Evolutionary conservation across 64 coral and sea anemone genomes (phyloP).

Genomic region (Montipora foliosa): DNA sequence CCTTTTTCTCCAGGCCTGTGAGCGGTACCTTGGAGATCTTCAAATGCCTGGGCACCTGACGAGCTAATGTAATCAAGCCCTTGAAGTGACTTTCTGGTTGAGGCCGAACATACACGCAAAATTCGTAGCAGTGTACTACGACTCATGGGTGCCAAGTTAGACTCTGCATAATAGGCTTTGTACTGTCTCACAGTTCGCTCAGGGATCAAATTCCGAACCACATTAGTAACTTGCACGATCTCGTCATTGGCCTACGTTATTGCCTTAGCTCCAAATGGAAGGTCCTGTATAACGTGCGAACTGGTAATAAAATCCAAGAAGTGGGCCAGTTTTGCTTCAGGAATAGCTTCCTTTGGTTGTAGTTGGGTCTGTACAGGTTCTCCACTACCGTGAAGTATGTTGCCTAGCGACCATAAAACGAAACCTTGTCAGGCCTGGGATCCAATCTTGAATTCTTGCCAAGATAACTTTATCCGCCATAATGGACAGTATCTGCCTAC

Average conservation of each 20-base stretch:
- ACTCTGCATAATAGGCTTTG: slow-evolving; percentile 55
- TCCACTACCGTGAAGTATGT: slow-evolving; percentile 5
- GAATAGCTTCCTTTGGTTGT: not conserved
- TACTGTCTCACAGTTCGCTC: slow-evolving; percentile 70
- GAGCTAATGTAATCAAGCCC: slow-evolving; percentile 64
- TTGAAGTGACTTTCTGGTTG: slow-evolving; percentile 66
- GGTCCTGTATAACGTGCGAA: slow-evolving; percentile 20
- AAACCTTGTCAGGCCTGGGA: slow-evolving; percentile 23
- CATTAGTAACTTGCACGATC: slow-evolving; percentile 45
- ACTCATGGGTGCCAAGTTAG: slow-evolving; percentile 44
- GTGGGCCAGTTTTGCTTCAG: not conserved
- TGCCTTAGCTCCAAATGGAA: slow-evolving; percentile 24
- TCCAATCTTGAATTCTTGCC: slow-evolving; percentile 7
- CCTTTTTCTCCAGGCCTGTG: slow-evolving; percentile 28
- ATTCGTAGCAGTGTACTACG: slow-evolving; percentile 51
- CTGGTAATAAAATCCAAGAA: slow-evolving; percentile 32
- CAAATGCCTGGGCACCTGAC: not conserved
- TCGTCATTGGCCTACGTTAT: slow-evolving; percentile 16
- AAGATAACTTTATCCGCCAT: slow-evolving; percentile 34
- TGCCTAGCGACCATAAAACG: slow-evolving; percentile 27
- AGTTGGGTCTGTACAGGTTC: not conserved
- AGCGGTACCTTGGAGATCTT: not conserved
- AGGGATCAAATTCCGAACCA: slow-evolving; percentile 67
- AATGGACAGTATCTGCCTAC: slow-evolving; percentile 34
- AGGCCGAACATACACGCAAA: slow-evolving; percentile 73